A percentile compares a stretch with the other conserved stretches of the same genome.
Conservation (phyloP, 2,888 invertebrate genomes). For the Tanypteryx hageni region DNA sequence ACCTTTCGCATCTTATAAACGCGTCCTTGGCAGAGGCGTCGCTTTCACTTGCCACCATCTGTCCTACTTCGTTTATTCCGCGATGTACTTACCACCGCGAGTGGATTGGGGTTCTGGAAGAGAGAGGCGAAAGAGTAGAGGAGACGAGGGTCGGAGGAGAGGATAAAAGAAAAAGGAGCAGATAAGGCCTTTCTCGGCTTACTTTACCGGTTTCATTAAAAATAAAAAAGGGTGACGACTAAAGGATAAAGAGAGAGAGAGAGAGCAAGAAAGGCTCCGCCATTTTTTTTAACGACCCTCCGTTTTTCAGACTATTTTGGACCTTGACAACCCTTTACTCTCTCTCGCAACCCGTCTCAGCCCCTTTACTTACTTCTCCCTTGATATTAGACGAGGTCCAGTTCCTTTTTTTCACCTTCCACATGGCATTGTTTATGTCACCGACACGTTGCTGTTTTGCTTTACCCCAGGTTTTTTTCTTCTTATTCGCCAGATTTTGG, state of each 20-base stretch:
- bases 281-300: slow-evolving; percentile 34
- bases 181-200: slow-evolving; percentile 35
- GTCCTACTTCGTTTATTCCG: background rate
- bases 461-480: too few species aligned
- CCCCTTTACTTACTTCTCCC: background rate
- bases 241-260: background rate
- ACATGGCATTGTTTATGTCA: background rate
- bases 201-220: slow-evolving; percentile 57
- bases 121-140: slow-evolving; percentile 6
- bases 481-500: too few species aligned
- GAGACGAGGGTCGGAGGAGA: background rate
- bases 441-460: background rate
- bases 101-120: too few species aligned
- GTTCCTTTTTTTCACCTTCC: background rate
- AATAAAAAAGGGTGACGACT: slow-evolving; percentile 5
- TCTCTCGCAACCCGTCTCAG: background rate
- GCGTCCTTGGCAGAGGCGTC: background rate
- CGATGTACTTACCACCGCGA: background rate
- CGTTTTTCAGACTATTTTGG: slow-evolving; percentile 48
- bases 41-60: background rate
- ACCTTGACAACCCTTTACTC: slow-evolving; percentile 41
- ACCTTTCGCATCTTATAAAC: background rate
- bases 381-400: background rate
- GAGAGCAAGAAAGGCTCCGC: background rate
- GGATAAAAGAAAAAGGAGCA: slow-evolving; percentile 35